These are phyloP conservation scores for Caenorhabditis remanei DNA, from an alignment of 1,140 invertebrate species.

Conservation along the genomic window DNA sequence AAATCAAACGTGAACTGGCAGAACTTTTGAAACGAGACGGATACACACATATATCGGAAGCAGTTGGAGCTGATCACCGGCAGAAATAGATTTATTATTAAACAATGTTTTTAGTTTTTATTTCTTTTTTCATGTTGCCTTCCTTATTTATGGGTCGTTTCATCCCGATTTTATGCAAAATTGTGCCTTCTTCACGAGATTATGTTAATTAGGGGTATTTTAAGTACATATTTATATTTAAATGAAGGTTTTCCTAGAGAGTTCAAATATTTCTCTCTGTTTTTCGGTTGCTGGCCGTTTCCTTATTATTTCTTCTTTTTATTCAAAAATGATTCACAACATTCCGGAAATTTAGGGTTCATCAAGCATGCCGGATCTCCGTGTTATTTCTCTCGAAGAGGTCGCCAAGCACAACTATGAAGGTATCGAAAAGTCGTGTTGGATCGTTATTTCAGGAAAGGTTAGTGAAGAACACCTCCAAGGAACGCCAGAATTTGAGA, in stretches of 20 bases:
- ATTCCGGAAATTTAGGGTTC: background rate
- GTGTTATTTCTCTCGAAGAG: conserved; percentile 38
- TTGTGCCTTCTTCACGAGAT: too few species aligned
- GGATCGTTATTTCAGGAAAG: conserved; percentile 38
- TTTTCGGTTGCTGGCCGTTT: background rate
- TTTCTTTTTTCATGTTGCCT: background rate
- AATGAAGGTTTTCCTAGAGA: background rate
- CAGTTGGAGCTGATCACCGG: conserved; percentile 72
- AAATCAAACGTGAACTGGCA: conserved; percentile 71
- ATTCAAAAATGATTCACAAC: background rate
- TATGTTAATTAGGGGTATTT: too few species aligned
- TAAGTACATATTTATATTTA: too few species aligned
- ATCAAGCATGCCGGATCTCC: conserved; percentile 11
- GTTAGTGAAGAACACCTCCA: background rate
- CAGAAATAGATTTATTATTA: conserved; percentile 1
- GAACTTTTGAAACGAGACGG: conserved; percentile 72
- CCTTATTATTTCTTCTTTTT: background rate
- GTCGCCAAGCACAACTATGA: conserved; percentile 21
- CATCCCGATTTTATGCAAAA: background rate
- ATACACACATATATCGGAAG: conserved; percentile 71
- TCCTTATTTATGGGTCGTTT: background rate
- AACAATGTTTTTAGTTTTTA: background rate
- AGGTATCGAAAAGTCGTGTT: conserved; percentile 18
- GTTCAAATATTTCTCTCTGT: background rate
- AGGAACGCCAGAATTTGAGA: background rate